Evolutionary conservation across 2,797 vertebrate species (phyloP).

Genomic region (Phoxinus dragarum): DNA sequence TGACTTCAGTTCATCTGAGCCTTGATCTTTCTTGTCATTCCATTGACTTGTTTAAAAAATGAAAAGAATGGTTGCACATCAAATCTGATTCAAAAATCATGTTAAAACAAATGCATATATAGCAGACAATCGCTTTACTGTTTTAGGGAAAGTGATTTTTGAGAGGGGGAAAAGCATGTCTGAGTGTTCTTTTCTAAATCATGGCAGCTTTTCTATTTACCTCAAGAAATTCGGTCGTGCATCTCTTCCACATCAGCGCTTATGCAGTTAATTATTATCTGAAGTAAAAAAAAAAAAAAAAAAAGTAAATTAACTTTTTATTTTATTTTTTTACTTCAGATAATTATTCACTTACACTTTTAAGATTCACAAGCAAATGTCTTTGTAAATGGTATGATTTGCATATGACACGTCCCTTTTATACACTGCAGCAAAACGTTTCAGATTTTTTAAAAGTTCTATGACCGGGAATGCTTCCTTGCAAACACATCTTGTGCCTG

Average conservation of each 20-base stretch:
- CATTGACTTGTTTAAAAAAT: neutral
- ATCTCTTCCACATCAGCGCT: neutral
- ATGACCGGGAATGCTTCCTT: conserved; percentile 15
- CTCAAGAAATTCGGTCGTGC: neutral
- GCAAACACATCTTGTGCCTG: conserved; percentile 53
- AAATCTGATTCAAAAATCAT: neutral
- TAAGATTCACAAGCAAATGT: neutral
- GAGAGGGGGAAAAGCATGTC: conserved; percentile 6
- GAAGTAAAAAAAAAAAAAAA: too few species aligned
- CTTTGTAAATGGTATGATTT: conserved; percentile 6
- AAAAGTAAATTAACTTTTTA: too few species aligned
- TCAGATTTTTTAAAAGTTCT: neutral
- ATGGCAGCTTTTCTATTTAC: conserved; percentile 28
- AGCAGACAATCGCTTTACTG: neutral
- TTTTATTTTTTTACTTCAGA: neutral
- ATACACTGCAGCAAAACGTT: conserved; percentile 12
- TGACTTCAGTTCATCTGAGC: neutral
- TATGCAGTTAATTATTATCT: neutral
- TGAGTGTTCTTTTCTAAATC: neutral
- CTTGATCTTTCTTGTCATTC: neutral
- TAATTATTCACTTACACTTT: neutral
- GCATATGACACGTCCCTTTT: conserved; percentile 12
- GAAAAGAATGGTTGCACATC: neutral
- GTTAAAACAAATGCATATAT: too few species aligned
- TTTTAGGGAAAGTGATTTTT: conserved; percentile 20